Percentiles rank a stretch among this genome's conserved stretches.
Evolutionary conservation across 2,113 vertebrate genomes (phyloP).

Genomic region (Solea senegalensis): DNA sequence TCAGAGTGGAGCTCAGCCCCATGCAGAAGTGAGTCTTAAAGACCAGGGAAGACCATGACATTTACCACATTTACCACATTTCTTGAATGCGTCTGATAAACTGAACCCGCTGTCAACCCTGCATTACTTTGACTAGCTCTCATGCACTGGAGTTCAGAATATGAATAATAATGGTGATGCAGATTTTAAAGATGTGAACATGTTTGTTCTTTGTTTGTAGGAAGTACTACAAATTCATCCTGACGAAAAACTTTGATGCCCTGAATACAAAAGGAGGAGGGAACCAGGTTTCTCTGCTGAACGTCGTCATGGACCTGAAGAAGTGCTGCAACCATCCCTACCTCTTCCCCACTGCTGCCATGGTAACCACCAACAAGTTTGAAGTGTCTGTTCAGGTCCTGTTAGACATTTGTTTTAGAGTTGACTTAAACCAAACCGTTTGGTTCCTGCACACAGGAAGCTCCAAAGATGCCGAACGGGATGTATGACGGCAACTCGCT

Average conservation of each 20-base stretch:
- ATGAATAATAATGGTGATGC: too few relatives aligned
- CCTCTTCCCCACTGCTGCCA: constrained; percentile 96
- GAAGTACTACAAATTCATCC: constrained; percentile 98
- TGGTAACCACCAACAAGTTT: constrained; percentile 76
- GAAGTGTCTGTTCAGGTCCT: too few relatives aligned
- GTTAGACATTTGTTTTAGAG: too few relatives aligned
- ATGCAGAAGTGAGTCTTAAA: constrained; percentile 90
- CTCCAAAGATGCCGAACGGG: constrained; percentile 97
- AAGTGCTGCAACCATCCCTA: constrained; percentile 99
- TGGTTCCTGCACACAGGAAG: constrained; percentile 84
- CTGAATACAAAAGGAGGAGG: constrained; percentile 95
- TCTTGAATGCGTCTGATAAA: too few relatives aligned
- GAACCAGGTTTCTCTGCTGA: constrained; percentile 96
- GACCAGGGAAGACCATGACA: background rate
- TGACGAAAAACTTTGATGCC: constrained; percentile 97
- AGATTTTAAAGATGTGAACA: background rate
- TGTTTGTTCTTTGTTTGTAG: constrained; percentile 65
- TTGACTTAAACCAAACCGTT: background rate
- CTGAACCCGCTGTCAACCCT: background rate
- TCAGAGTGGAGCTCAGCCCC: constrained; percentile 95
- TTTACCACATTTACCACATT: too few relatives aligned
- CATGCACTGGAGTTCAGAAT: too few relatives aligned
- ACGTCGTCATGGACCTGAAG: constrained; percentile 98
- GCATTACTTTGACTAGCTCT: too few relatives aligned
- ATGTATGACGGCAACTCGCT: constrained; percentile 96